Evolutionary conservation across 1,140 invertebrate species (phyloP), one percentile per base, ranked within the genome.

Genomic region (Diploscapter pachys): DNA sequence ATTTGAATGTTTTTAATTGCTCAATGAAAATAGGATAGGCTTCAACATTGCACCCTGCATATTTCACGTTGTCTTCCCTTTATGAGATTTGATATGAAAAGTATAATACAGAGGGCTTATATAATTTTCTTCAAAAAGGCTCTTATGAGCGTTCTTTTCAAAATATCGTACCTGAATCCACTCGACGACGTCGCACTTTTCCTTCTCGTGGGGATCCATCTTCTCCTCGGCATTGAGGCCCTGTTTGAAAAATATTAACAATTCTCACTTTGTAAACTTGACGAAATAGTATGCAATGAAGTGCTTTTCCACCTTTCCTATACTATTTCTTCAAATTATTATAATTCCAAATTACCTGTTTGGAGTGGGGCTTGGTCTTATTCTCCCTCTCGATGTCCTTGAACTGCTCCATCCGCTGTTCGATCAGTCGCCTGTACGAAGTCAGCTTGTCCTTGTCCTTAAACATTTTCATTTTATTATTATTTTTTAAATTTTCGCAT

Each of bases 351-450:
- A 56, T 50, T 72, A 72, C 71, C 63, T 63, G 50, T 89, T 99
- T 99, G 68, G 95, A 98, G 88, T 99, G 99, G 70, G 96, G 96
- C 89, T 99, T 99, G 72, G 96, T 99, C 87, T 99, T 99, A 79
- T 97, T 99, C 88, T 99, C 96, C 85, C 96, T 89, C 88, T 99
- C 96, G 3, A 99, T 94, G 72, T 98, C 94, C 89, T 98, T 99
- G 89, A 99, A 98, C 88, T 95, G 92, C 89, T 99, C 96, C 96
- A 99, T 98, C 96, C 98, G 95, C 94, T 96, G 80, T 68, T 86
- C 85, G 62, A 86, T 85, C 31, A 86, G 52, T 66, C 78, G 82
- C 63, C 84, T 65, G 67, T 85, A 86, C n/a, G 81, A 51, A 48
- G 63, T 79, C 65, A 86, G 81, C 68, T 82, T 84, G n/a, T 84